A percentile compares a stretch with the other conserved stretches of the same genome.
Conservation (phyloP, 2,797 vertebrate species). For the Catamblyrhynchus diadema region DNA sequence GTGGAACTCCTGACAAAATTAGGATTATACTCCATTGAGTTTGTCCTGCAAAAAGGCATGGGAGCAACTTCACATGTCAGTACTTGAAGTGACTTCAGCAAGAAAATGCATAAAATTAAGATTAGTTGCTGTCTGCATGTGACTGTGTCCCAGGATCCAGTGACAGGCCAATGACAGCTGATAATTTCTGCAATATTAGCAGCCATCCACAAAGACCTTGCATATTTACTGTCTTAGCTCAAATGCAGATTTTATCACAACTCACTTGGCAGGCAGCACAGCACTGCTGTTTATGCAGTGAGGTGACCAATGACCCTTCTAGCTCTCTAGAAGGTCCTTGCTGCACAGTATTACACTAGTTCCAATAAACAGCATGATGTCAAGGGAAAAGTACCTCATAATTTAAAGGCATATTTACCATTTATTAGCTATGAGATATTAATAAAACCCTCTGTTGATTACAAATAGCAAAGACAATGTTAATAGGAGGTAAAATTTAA, state of each 20-base stretch:
- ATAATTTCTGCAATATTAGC: neutral
- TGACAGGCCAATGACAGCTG: neutral
- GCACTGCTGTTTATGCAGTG: neutral
- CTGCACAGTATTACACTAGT: neutral
- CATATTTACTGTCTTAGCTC: neutral
- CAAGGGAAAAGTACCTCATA: neutral
- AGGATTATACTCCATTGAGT: no score
- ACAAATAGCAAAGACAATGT: neutral
- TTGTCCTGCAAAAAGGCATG: neutral
- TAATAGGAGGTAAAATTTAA: neutral
- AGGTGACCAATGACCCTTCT: neutral
- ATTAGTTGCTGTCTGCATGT: neutral
- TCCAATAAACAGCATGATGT: neutral
- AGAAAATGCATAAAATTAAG: neutral
- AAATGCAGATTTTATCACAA: neutral
- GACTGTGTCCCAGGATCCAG: neutral
- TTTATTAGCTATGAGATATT: neutral
- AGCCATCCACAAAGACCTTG: neutral
- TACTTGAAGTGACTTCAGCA: neutral
- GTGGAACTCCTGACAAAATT: neutral
- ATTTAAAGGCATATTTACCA: neutral
- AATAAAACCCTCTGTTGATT: neutral
- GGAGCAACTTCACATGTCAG: neutral
- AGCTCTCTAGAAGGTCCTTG: neutral
- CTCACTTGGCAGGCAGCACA: neutral